Evolutionary conservation across 2,797 vertebrate species (phyloP), one percentile per base, ranked within the genome.

Genomic region (Chelidonichthys spinosus): DNA sequence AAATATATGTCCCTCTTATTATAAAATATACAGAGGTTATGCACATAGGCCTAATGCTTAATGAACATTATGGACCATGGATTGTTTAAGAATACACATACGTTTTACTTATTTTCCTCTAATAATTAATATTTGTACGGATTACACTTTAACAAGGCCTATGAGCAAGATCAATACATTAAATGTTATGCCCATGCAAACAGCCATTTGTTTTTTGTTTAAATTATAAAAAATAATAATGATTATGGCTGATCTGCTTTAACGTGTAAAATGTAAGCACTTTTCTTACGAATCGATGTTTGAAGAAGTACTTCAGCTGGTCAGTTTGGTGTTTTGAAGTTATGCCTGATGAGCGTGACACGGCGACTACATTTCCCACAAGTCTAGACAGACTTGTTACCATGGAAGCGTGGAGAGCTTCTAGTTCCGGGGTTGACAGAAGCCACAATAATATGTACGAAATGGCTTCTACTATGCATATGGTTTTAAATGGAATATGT

Each of bases 321-420:
- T 70, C 7, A 10, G 3, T 10, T 36, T 13, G 25, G 25, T n/a
- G 7, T 44, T 32, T 44, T 42, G 9, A 40, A 7, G 5, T 7
- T 1, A 40, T 40, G 25, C 25, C 25, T 25, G 25, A 25, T 25
- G 25, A 25, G 1, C 25, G 25, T 25, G 25, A 0, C 58, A 60
- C 39, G 11, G 3, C 3, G 14, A 87, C 89, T 87, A 86, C 86
- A 81, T 1, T 88, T 80, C 84, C 87, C 86, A 89, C 2, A 75
- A 80, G 42, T 42, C 81, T 2, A 18, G 0, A 13, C 0, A 25
- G 2, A 25, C 25, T 10, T 18, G 84, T 90, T 84, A 17, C 83
- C 67, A 82, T 83, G 76, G 85, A 75, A 32, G 76, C 66, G 36
- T 2, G 4, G 2, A 50, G 50, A 55, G 18, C 62, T 18, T 9